Percentiles rank a stretch among this genome's conserved stretches.
Conservation (phyloP, 2,797 vertebrate species). For the Phoebastria nigripes region DNA sequence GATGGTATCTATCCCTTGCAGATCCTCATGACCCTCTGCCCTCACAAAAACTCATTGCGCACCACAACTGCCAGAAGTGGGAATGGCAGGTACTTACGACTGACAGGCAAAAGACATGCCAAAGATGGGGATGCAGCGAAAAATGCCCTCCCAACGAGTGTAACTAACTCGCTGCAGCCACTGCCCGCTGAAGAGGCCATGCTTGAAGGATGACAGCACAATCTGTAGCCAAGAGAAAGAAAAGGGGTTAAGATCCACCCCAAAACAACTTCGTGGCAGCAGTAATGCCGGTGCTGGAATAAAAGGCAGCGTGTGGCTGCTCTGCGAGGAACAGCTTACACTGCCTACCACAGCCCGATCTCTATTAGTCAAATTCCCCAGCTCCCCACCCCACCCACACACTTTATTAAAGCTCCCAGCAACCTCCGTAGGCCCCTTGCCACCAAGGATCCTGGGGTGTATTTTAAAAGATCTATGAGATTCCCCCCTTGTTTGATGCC, state of each 20-base stretch:
- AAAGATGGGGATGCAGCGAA: conserved; percentile 98
- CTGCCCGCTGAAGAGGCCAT: conserved; percentile 89
- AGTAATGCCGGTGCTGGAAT: neutral
- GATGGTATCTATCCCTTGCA: conserved; percentile 1
- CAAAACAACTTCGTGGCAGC: neutral
- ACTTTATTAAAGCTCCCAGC: neutral
- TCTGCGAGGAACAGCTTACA: neutral
- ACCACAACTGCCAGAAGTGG: neutral
- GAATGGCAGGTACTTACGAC: conserved; percentile 87
- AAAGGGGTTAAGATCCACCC: neutral
- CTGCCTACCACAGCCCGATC: neutral
- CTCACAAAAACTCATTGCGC: neutral
- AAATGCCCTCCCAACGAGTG: conserved; percentile 93
- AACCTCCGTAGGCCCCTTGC: neutral
- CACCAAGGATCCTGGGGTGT: neutral
- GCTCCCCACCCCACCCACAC: neutral
- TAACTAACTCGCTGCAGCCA: conserved; percentile 89
- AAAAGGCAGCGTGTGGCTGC: neutral
- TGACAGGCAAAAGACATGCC: conserved; percentile 99
- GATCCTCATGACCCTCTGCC: conserved; percentile 3
- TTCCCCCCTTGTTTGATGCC: neutral
- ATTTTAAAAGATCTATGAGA: neutral
- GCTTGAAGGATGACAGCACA: conserved; percentile 93
- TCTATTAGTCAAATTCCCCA: neutral
- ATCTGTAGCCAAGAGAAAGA: conserved; percentile 79